Percentiles rank a stretch among this genome's conserved stretches.
Evolutionary conservation across 1,140 invertebrate genomes (phyloP).

Genomic region (Orchesella cincta): DNA sequence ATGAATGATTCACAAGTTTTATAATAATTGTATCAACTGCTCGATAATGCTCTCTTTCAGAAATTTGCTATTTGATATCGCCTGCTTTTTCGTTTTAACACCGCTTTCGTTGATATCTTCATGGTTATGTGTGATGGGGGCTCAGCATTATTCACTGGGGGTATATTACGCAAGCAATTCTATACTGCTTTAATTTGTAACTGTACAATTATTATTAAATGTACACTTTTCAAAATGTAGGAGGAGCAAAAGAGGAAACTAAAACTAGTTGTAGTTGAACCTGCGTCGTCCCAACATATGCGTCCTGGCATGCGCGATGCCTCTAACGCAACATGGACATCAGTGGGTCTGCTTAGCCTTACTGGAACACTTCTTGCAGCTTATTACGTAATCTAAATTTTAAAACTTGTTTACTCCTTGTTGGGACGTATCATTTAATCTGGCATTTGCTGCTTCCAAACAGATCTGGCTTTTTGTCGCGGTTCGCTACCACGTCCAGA

Average conservation of each 20-base stretch:
- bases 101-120: slow-evolving; percentile 55
- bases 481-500: slow-evolving; percentile 40
- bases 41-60: too few species aligned
- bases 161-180: not conserved
- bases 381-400: slow-evolving; percentile 33
- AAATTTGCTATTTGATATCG: slow-evolving; percentile 56
- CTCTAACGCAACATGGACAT: slow-evolving; percentile 49
- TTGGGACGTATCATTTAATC: too few species aligned
- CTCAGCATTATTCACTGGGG: slow-evolving; percentile 31
- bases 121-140: slow-evolving; percentile 56
- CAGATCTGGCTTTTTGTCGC: slow-evolving; percentile 50
- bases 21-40: too few species aligned
- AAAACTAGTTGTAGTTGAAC: not conserved
- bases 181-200: not conserved
- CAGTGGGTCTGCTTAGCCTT: slow-evolving; percentile 45
- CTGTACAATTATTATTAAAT: not conserved
- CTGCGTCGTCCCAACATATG: not conserved
- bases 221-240: not conserved
- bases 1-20: not conserved
- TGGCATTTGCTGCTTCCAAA: not conserved
- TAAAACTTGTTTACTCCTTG: not conserved
- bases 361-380: slow-evolving; percentile 48
- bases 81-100: slow-evolving; percentile 57
- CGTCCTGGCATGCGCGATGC: too few species aligned
- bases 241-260: not conserved